A percentile compares a stretch with the other conserved stretches of the same genome.
Conservation (phyloP, 2,797 vertebrate genomes). For the Sebastes flavidus region DNA sequence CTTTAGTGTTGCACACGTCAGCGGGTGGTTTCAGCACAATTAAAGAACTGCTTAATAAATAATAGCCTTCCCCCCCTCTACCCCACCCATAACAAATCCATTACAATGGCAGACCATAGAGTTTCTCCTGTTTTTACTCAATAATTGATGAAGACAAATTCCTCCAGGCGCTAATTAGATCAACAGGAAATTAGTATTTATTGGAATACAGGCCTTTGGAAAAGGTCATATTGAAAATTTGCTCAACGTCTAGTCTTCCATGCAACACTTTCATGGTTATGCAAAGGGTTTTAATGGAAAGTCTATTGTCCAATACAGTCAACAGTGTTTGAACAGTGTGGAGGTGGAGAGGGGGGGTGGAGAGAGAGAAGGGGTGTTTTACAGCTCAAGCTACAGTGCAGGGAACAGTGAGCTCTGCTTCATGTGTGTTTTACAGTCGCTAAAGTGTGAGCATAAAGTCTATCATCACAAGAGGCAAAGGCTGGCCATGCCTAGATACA, state of each 20-base stretch:
- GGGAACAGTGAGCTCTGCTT: background rate
- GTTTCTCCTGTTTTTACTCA: conserved; percentile 67
- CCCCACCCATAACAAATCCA: conserved; percentile 65
- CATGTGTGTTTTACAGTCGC: background rate
- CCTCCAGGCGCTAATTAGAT: conserved; percentile 76
- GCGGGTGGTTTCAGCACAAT: conserved; percentile 54
- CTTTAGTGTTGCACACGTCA: conserved; percentile 15
- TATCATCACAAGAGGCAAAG: background rate
- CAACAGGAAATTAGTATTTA: conserved; percentile 79
- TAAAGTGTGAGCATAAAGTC: background rate
- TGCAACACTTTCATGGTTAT: conserved; percentile 58
- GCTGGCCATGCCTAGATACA: background rate
- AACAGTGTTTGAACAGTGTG: conserved; percentile 26
- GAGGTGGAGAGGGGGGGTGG: background rate
- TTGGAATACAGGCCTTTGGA: conserved; percentile 71
- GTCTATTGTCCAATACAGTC: conserved; percentile 58
- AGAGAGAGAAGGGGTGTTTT: background rate
- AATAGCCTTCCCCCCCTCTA: conserved; percentile 37
- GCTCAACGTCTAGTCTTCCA: conserved; percentile 63
- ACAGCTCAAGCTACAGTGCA: background rate
- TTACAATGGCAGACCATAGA: conserved; percentile 36
- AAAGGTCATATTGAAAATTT: conserved; percentile 79
- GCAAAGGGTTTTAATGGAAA: conserved; percentile 60
- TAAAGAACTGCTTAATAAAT: conserved; percentile 75
- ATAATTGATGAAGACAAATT: conserved; percentile 80